Base-by-base conservation (phyloP, 2,113 vertebrate genomes). In the Peromyscus californicus region DNA sequence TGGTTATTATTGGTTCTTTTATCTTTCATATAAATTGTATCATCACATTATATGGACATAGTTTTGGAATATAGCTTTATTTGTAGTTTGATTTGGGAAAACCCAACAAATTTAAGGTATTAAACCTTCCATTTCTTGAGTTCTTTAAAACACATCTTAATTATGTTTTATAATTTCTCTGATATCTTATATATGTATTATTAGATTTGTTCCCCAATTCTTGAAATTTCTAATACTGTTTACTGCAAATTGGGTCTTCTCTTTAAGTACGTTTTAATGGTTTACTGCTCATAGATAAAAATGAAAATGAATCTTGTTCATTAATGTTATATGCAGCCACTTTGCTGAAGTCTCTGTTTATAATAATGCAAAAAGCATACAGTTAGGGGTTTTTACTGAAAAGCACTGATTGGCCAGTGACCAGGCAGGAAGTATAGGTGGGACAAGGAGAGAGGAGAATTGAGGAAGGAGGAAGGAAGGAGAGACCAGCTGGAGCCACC, bases 201-300 rank as follows among this genome's bases (percentile, higher is more conserved):
- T 93, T 79, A 78, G 88, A 59, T 9, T 31, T 42, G 84, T 29
- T 59, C 54, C 54, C 54, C 57, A 51, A 54, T 45, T 89, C 33
- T 88, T 96, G 76, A 70, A 45, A 91, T 93, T 95, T 94, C 51
- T 96, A 79, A 85, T 89, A 93, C 19, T 59, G 72, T 84, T 63
- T 76, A 82, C 57, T 95, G 1, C 45, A 92, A 76, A 72, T 69
- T 87, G 36, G 90, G 13, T 57, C 22, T 96, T 96, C 11, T 80
- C 54, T 74, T 91, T 95, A 69, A 85, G 12, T 89, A 80, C 12
- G 70, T 76, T 91, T 97, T 89, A 93, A 93, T 93, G 42, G 42
- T 91, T 93, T 93, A 24, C 8, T 93, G 26, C 84, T 97, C 8
- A 42, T 95, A 36, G 89, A 42, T 48, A 89, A 8, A 93, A 95